phyloP scores from a whole-genome alignment of 2,113 vertebrate species.

The Salvelinus fontinalis region DNA sequence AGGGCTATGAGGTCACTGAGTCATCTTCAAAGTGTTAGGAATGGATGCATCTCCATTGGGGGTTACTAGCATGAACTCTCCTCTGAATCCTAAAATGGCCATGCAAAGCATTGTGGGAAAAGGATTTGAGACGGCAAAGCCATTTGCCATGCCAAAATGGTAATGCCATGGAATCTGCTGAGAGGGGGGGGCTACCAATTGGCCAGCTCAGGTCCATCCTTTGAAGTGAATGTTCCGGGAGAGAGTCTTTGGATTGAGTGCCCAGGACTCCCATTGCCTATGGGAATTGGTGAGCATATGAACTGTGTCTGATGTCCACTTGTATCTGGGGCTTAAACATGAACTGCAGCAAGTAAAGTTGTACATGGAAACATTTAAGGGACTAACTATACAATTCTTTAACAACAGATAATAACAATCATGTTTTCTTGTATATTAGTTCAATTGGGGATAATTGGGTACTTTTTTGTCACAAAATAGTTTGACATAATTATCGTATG shows the following conservation, averaged over 20 bases:
- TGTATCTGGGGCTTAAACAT: conserved; percentile 25
- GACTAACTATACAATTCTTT: too few relatives aligned
- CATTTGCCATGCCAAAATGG: conserved; percentile 21
- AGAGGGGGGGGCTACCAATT: background rate
- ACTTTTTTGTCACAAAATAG: background rate
- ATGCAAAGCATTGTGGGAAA: conserved; percentile 55
- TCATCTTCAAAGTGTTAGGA: conserved; percentile 30
- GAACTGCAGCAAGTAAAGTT: conserved; percentile 26
- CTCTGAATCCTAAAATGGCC: conserved; percentile 36
- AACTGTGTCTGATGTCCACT: conserved; percentile 29
- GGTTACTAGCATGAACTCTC: conserved; percentile 39
- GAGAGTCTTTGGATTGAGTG: conserved; percentile 5
- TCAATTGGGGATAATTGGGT: background rate
- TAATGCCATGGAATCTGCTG: conserved; percentile 28
- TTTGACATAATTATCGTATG: too few relatives aligned
- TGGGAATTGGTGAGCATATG: conserved; percentile 19
- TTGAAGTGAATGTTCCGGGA: conserved; percentile 15
- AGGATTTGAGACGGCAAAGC: conserved; percentile 23
- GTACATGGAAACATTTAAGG: too few relatives aligned
- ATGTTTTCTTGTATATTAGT: background rate
- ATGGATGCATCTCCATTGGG: conserved; percentile 53
- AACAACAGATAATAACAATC: too few relatives aligned
- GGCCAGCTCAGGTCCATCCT: conserved; percentile 18
- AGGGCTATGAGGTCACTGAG: conserved; percentile 39
- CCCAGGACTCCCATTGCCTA: background rate